Evolutionary conservation across 2,113 vertebrate genomes (phyloP), one percentile per base, ranked within the genome.

Genomic region (Callorhinus ursinus): DNA sequence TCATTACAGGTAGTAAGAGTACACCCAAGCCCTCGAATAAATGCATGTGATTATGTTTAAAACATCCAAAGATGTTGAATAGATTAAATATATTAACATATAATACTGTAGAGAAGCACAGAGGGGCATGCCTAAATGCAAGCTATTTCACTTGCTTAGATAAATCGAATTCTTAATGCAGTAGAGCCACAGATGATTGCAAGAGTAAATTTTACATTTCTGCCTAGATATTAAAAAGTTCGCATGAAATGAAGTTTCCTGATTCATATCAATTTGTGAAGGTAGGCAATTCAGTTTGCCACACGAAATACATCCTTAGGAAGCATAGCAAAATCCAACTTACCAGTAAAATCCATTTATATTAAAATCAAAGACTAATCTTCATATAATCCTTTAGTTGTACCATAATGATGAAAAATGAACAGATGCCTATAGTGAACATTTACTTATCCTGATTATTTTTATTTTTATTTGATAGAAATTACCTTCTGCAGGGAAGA

Each of bases 251-350:
- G 93, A 98, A 98, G 95, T 98, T 98, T 98, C 96, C 96, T 98
- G 98, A 98, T 99, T 98, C 97, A 97, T 98, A 99, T 98, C 98
- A 98, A 98, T 98, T 98, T 98, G 96, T 98, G 98, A 98, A 99
- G 97, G 95, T 98, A 98, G 91, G 95, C 92, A 98, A 97, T 98
- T 98, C 98, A 98, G 94, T 88, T 98, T 63, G 28, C 95, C 98
- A 98, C 93, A 96, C 16, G 33, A 99, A 98, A 98, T 98, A 97
- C 95, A 96, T 98, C 97, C 97, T 98, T 98, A 98, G 95, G 96
- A 98, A 99, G 97, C 98, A 99, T 98, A 98, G 98, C 97, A 98
- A 99, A 98, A 98, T 99, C 97, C 96, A 99, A 98, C 99, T 99
- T 99, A 98, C 95, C 94, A 97, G 96, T 90, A 96, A 99, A 99